Conservation (phyloP, 1,140 invertebrate species). For the Pogonognathellus flavescens region DNA sequence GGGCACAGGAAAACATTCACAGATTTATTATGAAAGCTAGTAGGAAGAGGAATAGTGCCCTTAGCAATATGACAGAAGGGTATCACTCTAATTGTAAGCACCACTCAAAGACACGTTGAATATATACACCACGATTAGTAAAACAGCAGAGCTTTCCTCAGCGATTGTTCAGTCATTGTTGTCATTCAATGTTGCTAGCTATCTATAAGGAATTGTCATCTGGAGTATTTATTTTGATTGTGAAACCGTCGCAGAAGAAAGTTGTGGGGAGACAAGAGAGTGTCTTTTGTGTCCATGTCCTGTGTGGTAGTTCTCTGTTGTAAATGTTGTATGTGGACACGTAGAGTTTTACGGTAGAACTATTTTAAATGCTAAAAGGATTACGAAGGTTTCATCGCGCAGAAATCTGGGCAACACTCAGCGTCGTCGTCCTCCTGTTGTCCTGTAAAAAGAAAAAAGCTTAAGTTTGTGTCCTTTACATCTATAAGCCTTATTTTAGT, state of each 20-base stretch:
- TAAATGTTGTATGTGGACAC: constrained; percentile 36
- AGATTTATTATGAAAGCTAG: too few relatives aligned
- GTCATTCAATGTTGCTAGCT: background rate
- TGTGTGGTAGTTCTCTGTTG: background rate
- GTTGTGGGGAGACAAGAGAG: constrained; percentile 27
- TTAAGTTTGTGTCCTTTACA: background rate
- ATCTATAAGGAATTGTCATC: background rate
- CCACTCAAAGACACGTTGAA: too few relatives aligned
- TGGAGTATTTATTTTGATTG: background rate
- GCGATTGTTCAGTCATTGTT: background rate
- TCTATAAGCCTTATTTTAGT: background rate
- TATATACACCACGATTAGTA: background rate
- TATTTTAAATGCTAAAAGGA: constrained; percentile 53
- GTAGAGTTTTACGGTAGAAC: constrained; percentile 45
- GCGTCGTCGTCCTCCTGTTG: background rate
- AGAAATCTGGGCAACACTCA: background rate
- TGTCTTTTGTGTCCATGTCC: background rate
- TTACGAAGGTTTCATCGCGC: constrained; percentile 23
- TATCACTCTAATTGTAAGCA: too few relatives aligned
- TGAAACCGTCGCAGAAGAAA: constrained; percentile 16
- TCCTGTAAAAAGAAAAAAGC: background rate
- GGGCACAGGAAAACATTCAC: background rate
- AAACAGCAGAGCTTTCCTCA: background rate
- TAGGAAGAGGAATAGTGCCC: background rate
- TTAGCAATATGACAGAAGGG: background rate